Base-by-base conservation (phyloP, 1,140 invertebrate species). In the Pissodes strobi region DNA sequence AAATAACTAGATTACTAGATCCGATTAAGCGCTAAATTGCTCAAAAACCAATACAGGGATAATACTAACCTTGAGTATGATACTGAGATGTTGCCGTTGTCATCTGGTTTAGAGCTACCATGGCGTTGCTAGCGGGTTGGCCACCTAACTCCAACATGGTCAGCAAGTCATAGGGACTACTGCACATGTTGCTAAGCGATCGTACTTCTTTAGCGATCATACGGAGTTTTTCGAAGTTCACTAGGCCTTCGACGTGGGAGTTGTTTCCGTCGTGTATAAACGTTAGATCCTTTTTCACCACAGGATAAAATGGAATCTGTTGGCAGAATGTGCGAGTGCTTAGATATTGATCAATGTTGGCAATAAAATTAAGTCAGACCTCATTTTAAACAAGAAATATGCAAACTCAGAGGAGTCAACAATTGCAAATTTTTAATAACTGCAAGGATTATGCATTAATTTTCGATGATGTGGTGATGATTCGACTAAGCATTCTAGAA, bases 181-280 rank as follows among this genome's bases (percentile, higher is more conserved):
- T 95, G 76, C 93, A 96, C 94, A 98, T 98, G 76, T 95, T 94
- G 48, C 91, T 94, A 13, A 98, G 82, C 43, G 92, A 87, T 68
- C 96, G 85, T 9, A 99, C 91, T 84, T 99, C 97, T 79, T 98
- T 98, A 2, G 97, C 94, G 64, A 99, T 94, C 94, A 99, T 99
- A 67, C 98, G 82, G 39, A 99, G 81, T 76, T 99, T 99, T 78
- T 99, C 98, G 79, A 99, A 99, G 81, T 99, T 99, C 4, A 97
- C 90, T 69, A 99, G 82, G 30, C 87, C 86, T 79, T 98, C 95
- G 2, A 98, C 91, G 73, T 88, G 86, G 0, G 95, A 94, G 78
- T 98, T 94, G 81, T 99, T 99, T 10, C 96, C 97, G 62, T 98
- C 82, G 80, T 99, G 93, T 68, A 98, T 97, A 75, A 99, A 99